Percentiles rank a stretch among this genome's conserved stretches.
Conservation (phyloP, 2,888 invertebrate species). For the Eupithecia exiguata region DNA sequence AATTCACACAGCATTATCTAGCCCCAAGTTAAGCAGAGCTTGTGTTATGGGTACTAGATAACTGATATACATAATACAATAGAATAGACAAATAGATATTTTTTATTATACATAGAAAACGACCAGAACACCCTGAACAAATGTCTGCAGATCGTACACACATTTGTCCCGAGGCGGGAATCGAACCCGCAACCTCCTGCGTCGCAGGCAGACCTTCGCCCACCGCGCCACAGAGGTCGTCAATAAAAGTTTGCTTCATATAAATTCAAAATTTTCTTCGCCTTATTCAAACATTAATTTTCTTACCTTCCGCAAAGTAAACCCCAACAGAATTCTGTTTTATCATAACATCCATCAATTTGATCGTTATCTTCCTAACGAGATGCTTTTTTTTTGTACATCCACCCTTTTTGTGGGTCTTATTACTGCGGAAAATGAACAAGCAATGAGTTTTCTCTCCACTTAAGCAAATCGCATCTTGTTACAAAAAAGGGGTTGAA, state of each 20-base stretch:
- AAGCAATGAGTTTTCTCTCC: conserved; percentile 59
- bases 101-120: no score
- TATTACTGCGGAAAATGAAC: conserved; percentile 62
- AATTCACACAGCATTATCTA: no score
- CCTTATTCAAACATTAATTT: conserved; percentile 36
- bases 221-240: no score
- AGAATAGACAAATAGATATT: no score
- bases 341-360: conserved; percentile 50
- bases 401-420: conserved; percentile 55
- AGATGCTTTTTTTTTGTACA: conserved; percentile 58
- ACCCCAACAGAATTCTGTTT: conserved; percentile 34
- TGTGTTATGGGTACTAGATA: no score
- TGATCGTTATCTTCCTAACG: conserved; percentile 67
- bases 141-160: no score
- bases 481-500: conserved; percentile 62
- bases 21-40: no score
- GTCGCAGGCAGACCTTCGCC: no score
- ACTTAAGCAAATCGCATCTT: conserved; percentile 74
- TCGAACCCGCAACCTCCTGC: no score
- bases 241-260: background rate
- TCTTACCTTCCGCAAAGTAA: conserved; percentile 26
- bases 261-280: conserved; percentile 16
- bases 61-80: no score
- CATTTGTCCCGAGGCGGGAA: no score
- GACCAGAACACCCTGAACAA: no score